Percentiles rank a stretch among this genome's conserved stretches.
These are phyloP conservation scores for Thalpophila matura DNA, from an alignment of 2,888 invertebrate species.

Conservation along the genomic window DNA sequence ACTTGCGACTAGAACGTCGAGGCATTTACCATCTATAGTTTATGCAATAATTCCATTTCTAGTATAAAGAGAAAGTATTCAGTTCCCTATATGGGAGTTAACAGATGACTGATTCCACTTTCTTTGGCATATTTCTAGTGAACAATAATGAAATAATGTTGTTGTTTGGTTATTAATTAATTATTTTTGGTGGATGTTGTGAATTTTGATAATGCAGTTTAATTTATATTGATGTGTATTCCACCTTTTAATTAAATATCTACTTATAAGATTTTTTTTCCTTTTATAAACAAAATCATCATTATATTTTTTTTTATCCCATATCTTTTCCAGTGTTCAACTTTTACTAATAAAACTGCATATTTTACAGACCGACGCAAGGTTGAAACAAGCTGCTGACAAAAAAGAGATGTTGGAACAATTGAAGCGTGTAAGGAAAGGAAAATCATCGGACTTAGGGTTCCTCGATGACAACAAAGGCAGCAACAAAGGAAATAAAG, in stretches of 20 bases:
- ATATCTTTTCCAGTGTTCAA: neutral
- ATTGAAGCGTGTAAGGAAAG: constrained; percentile 97
- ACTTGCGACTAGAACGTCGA: no score
- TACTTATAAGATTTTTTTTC: no score
- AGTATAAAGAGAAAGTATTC: neutral
- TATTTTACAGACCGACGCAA: constrained; percentile 93
- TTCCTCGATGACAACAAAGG: constrained; percentile 93
- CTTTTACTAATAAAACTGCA: neutral
- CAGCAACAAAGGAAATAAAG: constrained; percentile 69
- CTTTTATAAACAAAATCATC: no score
- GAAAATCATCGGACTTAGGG: constrained; percentile 94
- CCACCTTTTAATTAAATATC: no score
- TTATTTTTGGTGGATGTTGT: no score
- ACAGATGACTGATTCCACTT: neutral
- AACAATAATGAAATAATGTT: no score
- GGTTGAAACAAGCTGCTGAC: constrained; percentile 96
- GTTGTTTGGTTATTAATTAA: no score
- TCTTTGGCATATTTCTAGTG: neutral
- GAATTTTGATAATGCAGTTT: no score
- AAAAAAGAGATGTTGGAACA: constrained; percentile 98
- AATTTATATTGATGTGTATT: no score
- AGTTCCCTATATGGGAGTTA: neutral
- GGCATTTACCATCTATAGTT: no score
- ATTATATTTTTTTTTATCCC: neutral
- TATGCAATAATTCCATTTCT: constrained; percentile 1